Evolutionary conservation across 2,888 invertebrate genomes (phyloP), one percentile per base, ranked within the genome.

Genomic region (Macrosiphum euphorbiae): DNA sequence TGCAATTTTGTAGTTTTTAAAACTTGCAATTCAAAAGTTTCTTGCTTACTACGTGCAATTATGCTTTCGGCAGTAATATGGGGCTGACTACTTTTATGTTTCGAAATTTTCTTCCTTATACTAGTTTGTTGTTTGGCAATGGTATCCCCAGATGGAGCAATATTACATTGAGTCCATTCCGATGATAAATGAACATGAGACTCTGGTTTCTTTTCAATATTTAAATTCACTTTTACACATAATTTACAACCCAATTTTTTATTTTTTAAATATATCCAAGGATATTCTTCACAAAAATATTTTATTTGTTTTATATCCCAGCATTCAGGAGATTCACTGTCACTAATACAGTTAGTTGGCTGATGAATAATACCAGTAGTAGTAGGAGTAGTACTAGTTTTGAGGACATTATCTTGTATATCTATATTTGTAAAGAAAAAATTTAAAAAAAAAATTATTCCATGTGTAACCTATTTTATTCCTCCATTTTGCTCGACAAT

Each of bases 1-100:
- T 89, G 89, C 26, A 89, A 89, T 89, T 89, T 89, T 58, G 55
- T 58, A 41, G 55, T 89, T 89, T 89, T 89, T 89, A 89, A 58
- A 50, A 87, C 50, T 35, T 87, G 87, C 50, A 52, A 28, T 50
- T 87, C 50, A 50, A 87, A 44, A 89, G 89, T 89, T 55, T 89
- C 58, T 89, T 35, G 41, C 44, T 41, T 58, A 89, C 89, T 89
- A 89, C 58, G 89, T 24, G 24, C 35, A 89, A 58, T 89, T 58
- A 58, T 89, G 89, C 7, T 26, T 47, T 88, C 88, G 24, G 88
- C 55, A 55, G 7, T 35, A 55, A 88, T 88, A 55, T 88, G 55
- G 11, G 88, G 26, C 26, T 55, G 88, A 55, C 88, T 88, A 35
- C 88, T 11, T 88, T 88, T 88, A 88, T 88, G 88, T 41, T 88